Evolutionary conservation across 2,888 invertebrate species (phyloP).

Genomic region (Busseola fusca): DNA sequence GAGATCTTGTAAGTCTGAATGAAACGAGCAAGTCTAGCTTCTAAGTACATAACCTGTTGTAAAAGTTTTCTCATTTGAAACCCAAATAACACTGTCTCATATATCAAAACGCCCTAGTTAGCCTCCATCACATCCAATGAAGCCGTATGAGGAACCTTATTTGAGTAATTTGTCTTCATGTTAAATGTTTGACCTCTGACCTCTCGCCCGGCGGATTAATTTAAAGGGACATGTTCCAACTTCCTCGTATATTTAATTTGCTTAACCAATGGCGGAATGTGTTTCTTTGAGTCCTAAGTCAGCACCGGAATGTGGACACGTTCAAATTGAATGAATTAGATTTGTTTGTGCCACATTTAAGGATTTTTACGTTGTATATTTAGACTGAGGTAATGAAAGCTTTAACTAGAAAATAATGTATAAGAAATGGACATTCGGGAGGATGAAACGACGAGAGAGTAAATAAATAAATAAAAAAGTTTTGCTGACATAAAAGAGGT

Average conservation of each 20-base stretch:
- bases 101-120: not conserved
- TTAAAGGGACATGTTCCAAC: slow-evolving; percentile 28
- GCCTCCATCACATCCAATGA: not conserved
- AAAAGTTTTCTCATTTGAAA: slow-evolving; percentile 7
- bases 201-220: slow-evolving; percentile 20
- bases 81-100: not conserved
- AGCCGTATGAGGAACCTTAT: slow-evolving; percentile 6
- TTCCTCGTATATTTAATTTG: slow-evolving; percentile 41
- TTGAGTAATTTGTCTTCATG: slow-evolving; percentile 35
- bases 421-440: no score
- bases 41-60: not conserved
- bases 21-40: not conserved
- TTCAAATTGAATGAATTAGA: slow-evolving; percentile 27
- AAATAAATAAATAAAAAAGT: no score
- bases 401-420: not conserved
- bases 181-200: slow-evolving; percentile 35
- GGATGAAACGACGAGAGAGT: no score
- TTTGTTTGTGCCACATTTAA: slow-evolving; percentile 30
- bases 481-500: no score
- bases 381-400: not conserved
- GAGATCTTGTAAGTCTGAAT: not conserved
- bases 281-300: slow-evolving; percentile 50
- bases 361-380: not conserved
- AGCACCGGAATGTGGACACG: slow-evolving; percentile 21
- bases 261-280: slow-evolving; percentile 12